Evolutionary conservation across 2,888 invertebrate genomes (phyloP), one percentile per base, ranked within the genome.

Genomic region (Cyclophora albipunctata): DNA sequence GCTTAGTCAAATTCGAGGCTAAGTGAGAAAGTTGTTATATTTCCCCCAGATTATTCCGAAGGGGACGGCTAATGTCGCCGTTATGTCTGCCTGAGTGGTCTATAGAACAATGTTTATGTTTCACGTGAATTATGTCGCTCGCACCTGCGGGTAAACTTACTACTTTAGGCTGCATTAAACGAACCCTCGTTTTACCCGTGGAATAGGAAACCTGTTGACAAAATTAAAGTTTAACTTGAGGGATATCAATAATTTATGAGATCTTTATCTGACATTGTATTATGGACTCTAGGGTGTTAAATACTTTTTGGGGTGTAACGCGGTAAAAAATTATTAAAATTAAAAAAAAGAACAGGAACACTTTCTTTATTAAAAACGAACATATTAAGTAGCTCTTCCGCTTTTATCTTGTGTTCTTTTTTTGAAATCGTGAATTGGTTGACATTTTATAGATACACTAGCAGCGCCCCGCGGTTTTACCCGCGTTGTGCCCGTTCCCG

Each of bases 81-180:
- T 57, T 58, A 57, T 54, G 52, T 61, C 58, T 60, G 50, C 47
- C 52, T 53, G 58, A 60, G 54, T 57, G 49, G 53, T 51, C 45
- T 47, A 46, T 56, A 52, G 50, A 45, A 48, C 46, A 62, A 61
- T 61, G 72, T 64, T 69, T 59, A 68, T 57, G 20, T 20, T 20
- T 59, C 58, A 52, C 64, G 63, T 71, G 69, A 73, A 71, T 73
- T 68, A 71, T 69, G 58, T 62, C 62, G 47, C 51, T 58, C 62
- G 60, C 72, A 73, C 76, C 75, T 75, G 75, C 65, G 64, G 62
- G 63, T 52, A 62, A 71, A 71, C 68, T 71, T 69, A 59, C 64
- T 67, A 67, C 69, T 70, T 69, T 64, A 37, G 37, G 37, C 2
- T 37, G 37, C 62, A 64, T 69, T 67, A 67, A 66, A 20, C 33